phyloP scores from a whole-genome alignment of 1,140 invertebrate genomes.

The fruit fly (Drosophila melanogaster) region DNA sequence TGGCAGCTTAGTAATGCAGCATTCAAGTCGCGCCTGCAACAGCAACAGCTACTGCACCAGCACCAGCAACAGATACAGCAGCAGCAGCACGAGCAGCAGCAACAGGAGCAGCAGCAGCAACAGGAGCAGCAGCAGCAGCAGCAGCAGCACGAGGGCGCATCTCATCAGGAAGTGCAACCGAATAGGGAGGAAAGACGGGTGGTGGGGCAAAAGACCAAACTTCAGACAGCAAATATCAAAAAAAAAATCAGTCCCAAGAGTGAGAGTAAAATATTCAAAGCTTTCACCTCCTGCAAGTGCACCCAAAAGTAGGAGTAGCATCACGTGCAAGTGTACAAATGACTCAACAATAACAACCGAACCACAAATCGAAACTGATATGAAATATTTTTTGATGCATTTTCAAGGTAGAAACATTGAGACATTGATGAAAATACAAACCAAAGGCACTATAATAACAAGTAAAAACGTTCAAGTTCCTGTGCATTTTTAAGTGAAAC shows the following conservation, averaged over 20 bases:
- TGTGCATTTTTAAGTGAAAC: slow-evolving; percentile 10
- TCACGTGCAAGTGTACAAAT: slow-evolving; percentile 4
- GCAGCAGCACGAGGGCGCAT: not conserved
- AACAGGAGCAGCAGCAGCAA: slow-evolving; percentile 19
- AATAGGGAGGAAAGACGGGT: not conserved
- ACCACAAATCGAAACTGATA: not conserved
- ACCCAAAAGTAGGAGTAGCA: slow-evolving; percentile 13
- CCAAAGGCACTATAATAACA: not conserved
- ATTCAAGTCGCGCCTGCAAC: slow-evolving; percentile 44
- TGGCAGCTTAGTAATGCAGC: slow-evolving; percentile 57
- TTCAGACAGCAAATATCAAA: slow-evolving; percentile 20
- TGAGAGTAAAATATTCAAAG: slow-evolving; percentile 61
- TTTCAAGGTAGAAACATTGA: slow-evolving; percentile 24
- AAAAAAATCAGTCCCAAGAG: slow-evolving; percentile 59
- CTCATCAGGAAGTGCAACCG: not conserved
- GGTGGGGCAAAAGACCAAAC: slow-evolving; percentile 2
- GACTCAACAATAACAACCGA: slow-evolving; percentile 13
- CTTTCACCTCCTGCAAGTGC: slow-evolving; percentile 58
- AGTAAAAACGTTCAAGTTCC: slow-evolving; percentile 23
- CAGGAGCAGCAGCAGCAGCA: slow-evolving; percentile 4
- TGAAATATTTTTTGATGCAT: slow-evolving; percentile 34
- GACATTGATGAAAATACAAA: slow-evolving; percentile 1
- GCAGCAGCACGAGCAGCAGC: slow-evolving; percentile 11
- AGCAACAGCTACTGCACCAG: slow-evolving; percentile 39
- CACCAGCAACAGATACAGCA: slow-evolving; percentile 23